Evolutionary conservation across 2,888 invertebrate species (phyloP), one percentile per base, ranked within the genome.

Genomic region (Eristalis intricaria): DNA sequence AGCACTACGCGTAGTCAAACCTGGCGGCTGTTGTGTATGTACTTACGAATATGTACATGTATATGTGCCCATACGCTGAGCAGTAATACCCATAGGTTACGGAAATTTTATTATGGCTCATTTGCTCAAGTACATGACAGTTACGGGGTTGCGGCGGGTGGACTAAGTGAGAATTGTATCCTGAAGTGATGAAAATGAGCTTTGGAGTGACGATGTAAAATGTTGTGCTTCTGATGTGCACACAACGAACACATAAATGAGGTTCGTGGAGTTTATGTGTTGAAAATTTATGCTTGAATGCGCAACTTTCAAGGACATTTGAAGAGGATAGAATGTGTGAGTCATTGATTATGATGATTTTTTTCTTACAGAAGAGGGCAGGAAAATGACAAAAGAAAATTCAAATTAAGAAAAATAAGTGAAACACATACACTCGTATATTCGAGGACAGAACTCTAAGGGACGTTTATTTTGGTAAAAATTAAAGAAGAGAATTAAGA

Each of bases 101-200:
- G 71, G 71, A 70, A 56, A 71, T 79, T 61, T 79, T 71, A 71
- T 71, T 71, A 71, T 40, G 79, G 65, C 43, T 66, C 79, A 79
- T 73, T 71, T 79, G 65, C 65, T 66, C 79, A 64, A 71, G 79
- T 65, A 66, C 66, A 58, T 60, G 65, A 65, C 65, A 22, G 22
- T 4, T 10, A n/a, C 50, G 50, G 35, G 50, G 23, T 15, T 22
- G 29, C 19, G 76, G 38, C 60, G 29, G 29, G 29, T 29, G 64
- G 56, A n/a, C 56, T 13, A 61, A n/a, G 35, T 60, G 56, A 50
- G 35, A 70, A 78, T 78, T 38, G 35, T 56, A 35, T 69, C 35
- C 63, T 29, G 40, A 65, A 65, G 56, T 66, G 65, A 26, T 65
- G 65, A 35, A 64, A 78, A 64, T 66, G 61, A n/a, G n/a, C 40